A percentile compares a stretch with the other conserved stretches of the same genome.
Conservation (phyloP, 2,113 vertebrate genomes). For the Sebastes schlegelii region DNA sequence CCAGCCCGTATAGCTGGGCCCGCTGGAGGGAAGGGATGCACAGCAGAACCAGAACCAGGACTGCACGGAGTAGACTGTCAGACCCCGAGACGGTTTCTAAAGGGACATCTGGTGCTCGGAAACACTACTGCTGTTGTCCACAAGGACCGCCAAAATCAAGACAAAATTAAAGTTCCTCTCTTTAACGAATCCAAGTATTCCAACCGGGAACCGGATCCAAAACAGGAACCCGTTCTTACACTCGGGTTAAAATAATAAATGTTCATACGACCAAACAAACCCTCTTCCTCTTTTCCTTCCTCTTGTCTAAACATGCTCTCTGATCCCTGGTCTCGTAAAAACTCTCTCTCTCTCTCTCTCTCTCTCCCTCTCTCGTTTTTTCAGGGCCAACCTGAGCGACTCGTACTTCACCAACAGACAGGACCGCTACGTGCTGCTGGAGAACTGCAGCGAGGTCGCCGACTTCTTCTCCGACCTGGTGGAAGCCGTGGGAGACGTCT, state of each 20-base stretch:
- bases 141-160: too few species aligned
- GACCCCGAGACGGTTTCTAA: too few species aligned
- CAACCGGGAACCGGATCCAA: too few species aligned
- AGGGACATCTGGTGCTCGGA: too few species aligned
- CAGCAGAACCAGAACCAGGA: too few species aligned
- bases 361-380: background rate
- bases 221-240: background rate
- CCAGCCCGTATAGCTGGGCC: too few species aligned
- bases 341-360: background rate
- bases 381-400: conserved; percentile 96
- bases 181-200: too few species aligned
- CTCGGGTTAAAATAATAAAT: background rate
- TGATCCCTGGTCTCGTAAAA: background rate
- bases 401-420: conserved; percentile 98
- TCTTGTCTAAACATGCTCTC: background rate
- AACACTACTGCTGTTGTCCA: too few species aligned
- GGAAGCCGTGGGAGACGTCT: conserved; percentile 91
- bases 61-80: too few species aligned
- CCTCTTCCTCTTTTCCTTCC: background rate
- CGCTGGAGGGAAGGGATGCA: too few species aligned
- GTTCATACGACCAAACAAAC: background rate
- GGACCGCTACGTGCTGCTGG: conserved; percentile 96
- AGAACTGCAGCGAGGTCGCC: conserved; percentile 90
- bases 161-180: too few species aligned
- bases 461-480: conserved; percentile 96